A percentile compares a stretch with the other conserved stretches of the same genome.
phyloP scores from a whole-genome alignment of 1,140 invertebrate genomes.

The Brachionus sp. region DNA sequence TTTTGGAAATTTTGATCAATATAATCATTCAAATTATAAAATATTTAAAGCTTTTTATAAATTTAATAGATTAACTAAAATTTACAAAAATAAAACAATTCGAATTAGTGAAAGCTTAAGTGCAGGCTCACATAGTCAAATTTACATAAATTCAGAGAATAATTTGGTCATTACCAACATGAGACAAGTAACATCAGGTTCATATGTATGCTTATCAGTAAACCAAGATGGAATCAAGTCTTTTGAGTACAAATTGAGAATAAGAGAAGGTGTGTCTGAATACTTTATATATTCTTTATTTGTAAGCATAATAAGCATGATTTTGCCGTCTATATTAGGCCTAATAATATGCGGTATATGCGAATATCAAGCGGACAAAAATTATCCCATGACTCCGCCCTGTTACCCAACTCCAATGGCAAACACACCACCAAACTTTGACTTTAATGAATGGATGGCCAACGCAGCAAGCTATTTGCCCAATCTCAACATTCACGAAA shows the following conservation, averaged over 20 bases:
- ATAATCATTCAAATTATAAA: background rate
- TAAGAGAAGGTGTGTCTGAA: constrained; percentile 14
- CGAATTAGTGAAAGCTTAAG: constrained; percentile 34
- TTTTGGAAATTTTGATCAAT: background rate
- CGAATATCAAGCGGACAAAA: constrained; percentile 26
- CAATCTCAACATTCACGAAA: constrained; percentile 43
- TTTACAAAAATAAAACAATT: background rate
- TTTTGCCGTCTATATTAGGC: constrained; percentile 30
- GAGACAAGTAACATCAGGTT: constrained; percentile 1
- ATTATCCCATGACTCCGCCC: constrained; percentile 42
- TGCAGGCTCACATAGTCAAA: background rate
- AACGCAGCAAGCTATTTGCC: constrained; percentile 41
- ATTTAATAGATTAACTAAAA: constrained; percentile 33
- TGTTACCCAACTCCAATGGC: constrained; percentile 34
- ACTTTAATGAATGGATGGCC: constrained; percentile 44
- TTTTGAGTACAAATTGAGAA: background rate
- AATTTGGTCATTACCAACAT: constrained; percentile 37
- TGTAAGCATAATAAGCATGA: constrained; percentile 40
- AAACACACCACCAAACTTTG: constrained; percentile 36
- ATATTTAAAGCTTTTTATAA: constrained; percentile 38
- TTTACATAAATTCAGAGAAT: constrained; percentile 1
- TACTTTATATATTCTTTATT: constrained; percentile 43
- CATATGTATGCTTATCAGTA: constrained; percentile 38
- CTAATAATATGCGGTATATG: constrained; percentile 27
- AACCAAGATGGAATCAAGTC: constrained; percentile 19